Percentiles rank a stretch among this genome's conserved stretches.
Conservation (phyloP, 2,888 invertebrate species). For the Drosophila atripex region DNA sequence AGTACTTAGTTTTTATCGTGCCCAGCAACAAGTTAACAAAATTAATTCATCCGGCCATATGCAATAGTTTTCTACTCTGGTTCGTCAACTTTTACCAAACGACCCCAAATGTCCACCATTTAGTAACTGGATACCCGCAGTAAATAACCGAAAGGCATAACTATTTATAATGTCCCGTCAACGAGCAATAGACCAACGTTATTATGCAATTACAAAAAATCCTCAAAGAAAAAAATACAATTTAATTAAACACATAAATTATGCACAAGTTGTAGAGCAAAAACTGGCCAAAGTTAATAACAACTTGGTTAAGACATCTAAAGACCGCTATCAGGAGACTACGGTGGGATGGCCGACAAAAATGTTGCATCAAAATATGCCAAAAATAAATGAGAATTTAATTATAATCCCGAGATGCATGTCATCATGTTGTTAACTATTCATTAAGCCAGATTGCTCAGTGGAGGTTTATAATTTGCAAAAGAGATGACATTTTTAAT, state of each 20-base stretch:
- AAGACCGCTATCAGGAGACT: constrained; percentile 44
- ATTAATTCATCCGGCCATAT: constrained; percentile 8
- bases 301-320: constrained; percentile 70
- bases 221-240: constrained; percentile 23
- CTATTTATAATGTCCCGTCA: constrained; percentile 40
- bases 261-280: constrained; percentile 55
- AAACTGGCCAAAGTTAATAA: constrained; percentile 60
- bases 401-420: not conserved
- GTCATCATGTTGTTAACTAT: not conserved
- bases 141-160: constrained; percentile 31
- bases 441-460: not conserved
- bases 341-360: constrained; percentile 20
- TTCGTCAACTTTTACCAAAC: constrained; percentile 10
- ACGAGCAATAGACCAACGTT: constrained; percentile 10
- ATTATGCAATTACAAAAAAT: constrained; percentile 59
- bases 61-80: not conserved
- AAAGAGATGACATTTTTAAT: constrained; percentile 1
- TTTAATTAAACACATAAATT: constrained; percentile 76
- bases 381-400: not conserved
- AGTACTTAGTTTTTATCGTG: no score
- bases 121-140: constrained; percentile 17
- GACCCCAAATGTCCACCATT: constrained; percentile 42
- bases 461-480: not conserved
- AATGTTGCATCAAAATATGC: not conserved
- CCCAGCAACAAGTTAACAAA: not conserved